Conservation (phyloP, 1,140 invertebrate genomes). For the Aporrectodea caliginosa region DNA sequence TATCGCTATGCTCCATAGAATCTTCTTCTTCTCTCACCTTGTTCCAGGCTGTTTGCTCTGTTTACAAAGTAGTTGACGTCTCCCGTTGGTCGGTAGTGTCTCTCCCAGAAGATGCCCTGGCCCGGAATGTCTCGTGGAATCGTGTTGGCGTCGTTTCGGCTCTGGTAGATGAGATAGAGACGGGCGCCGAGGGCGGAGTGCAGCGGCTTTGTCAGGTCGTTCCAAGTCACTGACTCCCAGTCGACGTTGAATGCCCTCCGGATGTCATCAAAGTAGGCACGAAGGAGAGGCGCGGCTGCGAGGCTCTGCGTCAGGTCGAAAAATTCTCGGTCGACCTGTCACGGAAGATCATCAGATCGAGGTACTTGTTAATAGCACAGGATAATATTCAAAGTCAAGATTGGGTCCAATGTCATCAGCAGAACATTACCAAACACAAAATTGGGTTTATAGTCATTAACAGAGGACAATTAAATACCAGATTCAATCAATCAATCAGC, state of each 20-base stretch:
- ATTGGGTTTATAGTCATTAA: no score
- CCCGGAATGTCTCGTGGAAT: background rate
- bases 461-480: no score
- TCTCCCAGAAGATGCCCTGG: conserved; percentile 8
- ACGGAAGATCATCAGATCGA: no score
- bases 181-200: conserved; percentile 45
- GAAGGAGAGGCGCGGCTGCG: background rate
- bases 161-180: conserved; percentile 33
- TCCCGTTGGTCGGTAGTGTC: background rate
- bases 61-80: background rate
- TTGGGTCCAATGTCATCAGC: no score
- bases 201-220: conserved; percentile 42
- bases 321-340: background rate
- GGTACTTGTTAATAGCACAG: no score
- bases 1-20: no score
- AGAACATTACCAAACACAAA: no score
- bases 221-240: conserved; percentile 41
- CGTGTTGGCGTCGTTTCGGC: background rate
- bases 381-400: no score
- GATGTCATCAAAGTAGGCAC: conserved; percentile 26
- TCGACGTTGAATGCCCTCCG: conserved; percentile 39
- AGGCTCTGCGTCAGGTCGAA: background rate
- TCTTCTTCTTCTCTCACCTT: no score
- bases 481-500: no score
- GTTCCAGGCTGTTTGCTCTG: background rate